These are phyloP conservation scores for Oriolus oriolus DNA, from an alignment of 2,113 vertebrate species.

Conservation along the genomic window DNA sequence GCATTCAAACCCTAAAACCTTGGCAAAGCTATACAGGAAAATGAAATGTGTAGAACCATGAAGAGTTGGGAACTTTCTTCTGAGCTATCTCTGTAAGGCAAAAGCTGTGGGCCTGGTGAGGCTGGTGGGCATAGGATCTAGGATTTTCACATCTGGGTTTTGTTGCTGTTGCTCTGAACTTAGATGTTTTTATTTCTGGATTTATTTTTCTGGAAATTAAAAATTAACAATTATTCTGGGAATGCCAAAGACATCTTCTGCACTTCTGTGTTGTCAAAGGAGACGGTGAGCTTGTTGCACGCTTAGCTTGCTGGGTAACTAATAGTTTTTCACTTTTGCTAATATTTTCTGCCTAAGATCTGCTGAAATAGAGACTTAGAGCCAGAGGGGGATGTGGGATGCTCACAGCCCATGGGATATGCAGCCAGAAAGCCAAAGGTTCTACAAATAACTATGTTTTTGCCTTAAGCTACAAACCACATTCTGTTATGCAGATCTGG, in stretches of 20 bases:
- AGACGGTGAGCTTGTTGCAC: neutral
- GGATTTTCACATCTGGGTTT: neutral
- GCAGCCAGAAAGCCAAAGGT: neutral
- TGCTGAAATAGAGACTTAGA: neutral
- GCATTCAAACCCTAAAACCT: neutral
- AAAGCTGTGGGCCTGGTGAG: neutral
- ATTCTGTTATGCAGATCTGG: neutral
- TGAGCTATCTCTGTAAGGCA: neutral
- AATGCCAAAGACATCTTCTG: neutral
- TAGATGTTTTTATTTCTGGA: neutral
- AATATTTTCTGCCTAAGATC: neutral
- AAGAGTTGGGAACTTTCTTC: neutral
- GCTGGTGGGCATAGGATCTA: neutral
- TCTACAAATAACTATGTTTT: neutral
- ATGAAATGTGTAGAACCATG: neutral
- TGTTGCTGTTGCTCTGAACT: neutral
- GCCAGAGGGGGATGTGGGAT: neutral
- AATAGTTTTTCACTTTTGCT: neutral
- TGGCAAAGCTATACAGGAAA: neutral
- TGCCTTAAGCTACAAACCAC: neutral
- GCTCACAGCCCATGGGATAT: neutral
- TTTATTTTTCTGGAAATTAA: neutral
- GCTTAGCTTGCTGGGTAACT: neutral
- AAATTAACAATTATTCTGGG: neutral
- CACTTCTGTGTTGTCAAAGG: neutral